Evolutionary conservation across 2,888 invertebrate genomes (phyloP).

Genomic region (Orchesellides sinensis): DNA sequence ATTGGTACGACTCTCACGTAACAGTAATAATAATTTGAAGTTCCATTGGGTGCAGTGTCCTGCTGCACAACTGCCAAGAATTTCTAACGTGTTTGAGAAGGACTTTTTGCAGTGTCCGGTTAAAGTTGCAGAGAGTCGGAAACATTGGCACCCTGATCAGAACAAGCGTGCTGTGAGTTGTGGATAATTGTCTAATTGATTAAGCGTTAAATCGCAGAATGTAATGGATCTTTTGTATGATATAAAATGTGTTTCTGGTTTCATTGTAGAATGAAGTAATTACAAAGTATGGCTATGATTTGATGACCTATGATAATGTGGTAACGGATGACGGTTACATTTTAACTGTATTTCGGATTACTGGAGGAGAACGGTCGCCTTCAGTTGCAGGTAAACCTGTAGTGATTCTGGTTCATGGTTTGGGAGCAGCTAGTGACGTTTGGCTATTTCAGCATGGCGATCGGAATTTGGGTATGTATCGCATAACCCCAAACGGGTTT

Average conservation of each 20-base stretch:
- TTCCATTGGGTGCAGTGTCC: no score
- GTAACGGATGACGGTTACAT: slow-evolving; percentile 57
- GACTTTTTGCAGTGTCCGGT: no score
- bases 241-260: no score
- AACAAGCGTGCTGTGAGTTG: slow-evolving; percentile 17
- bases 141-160: slow-evolving; percentile 24
- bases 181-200: background rate
- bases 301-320: slow-evolving; percentile 30
- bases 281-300: slow-evolving; percentile 5
- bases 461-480: slow-evolving; percentile 44
- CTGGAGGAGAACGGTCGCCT: slow-evolving; percentile 22
- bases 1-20: no score
- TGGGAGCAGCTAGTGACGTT: slow-evolving; percentile 29
- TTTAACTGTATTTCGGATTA: slow-evolving; percentile 40
- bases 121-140: background rate
- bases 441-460: slow-evolving; percentile 48
- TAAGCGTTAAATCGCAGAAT: background rate
- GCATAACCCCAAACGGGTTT: no score
- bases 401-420: slow-evolving; percentile 44
- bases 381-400: slow-evolving; percentile 31
- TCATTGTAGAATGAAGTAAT: slow-evolving; percentile 27
- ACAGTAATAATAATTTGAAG: no score
- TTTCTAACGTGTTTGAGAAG: no score
- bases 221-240: background rate
- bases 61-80: no score